A percentile compares a stretch with the other conserved stretches of the same genome.
Conservation (phyloP, 2,113 vertebrate genomes). For the Psittacus erithacus region DNA sequence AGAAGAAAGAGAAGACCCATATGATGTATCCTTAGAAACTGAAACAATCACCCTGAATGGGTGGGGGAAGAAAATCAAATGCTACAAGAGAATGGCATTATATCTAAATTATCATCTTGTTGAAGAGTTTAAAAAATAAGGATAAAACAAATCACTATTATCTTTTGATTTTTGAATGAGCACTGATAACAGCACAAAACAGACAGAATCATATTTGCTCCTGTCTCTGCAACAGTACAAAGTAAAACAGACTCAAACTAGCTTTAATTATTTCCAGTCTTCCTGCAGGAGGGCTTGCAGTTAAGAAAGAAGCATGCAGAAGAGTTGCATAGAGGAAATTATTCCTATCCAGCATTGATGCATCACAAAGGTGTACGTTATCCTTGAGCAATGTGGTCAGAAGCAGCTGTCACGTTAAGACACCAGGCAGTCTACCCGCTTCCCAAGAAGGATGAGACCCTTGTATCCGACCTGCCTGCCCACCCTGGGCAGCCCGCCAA, state of each 20-base stretch:
- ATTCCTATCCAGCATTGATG: not conserved
- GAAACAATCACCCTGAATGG: not conserved
- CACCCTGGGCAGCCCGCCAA: too few species aligned
- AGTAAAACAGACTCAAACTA: conserved; percentile 34
- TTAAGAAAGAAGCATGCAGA: conserved; percentile 2
- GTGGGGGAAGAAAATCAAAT: not conserved
- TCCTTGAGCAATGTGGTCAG: not conserved
- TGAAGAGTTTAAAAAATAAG: not conserved
- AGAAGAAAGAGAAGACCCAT: not conserved
- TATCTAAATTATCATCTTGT: conserved; percentile 24
- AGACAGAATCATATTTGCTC: not conserved
- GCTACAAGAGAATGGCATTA: not conserved
- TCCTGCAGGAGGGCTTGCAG: conserved; percentile 32
- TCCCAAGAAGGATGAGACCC: too few species aligned
- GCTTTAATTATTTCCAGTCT: conserved; percentile 14
- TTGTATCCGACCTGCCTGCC: too few species aligned
- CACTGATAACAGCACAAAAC: not conserved
- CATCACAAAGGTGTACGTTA: not conserved
- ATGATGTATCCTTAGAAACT: not conserved
- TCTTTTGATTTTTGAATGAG: conserved; percentile 45
- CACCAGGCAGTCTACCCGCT: too few species aligned
- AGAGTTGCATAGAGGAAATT: not conserved
- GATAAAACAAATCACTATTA: not conserved
- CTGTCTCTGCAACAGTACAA: not conserved
- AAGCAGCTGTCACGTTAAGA: not conserved